A percentile compares a stretch with the other conserved stretches of the same genome.
These are phyloP conservation scores for Nymphalis c-album DNA, from an alignment of 2,888 invertebrate genomes.

Conservation along the genomic window DNA sequence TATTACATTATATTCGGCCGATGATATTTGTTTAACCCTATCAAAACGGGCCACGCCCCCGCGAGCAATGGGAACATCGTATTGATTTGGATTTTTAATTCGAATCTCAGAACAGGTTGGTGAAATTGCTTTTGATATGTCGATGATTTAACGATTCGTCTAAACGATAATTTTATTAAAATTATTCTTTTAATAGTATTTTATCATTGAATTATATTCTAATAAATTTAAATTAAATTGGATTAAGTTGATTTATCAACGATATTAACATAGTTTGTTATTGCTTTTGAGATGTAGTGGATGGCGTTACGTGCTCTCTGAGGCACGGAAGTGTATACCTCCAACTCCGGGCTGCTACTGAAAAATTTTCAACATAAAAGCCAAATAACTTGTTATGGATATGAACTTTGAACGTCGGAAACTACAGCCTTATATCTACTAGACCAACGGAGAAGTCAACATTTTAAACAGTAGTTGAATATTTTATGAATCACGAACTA, in stretches of 20 bases:
- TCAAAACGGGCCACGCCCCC: conserved; percentile 57
- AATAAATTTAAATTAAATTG: too few species aligned
- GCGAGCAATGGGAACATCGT: conserved; percentile 29
- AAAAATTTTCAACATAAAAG: too few species aligned
- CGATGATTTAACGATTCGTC: conserved; percentile 4
- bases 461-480: conserved; percentile 24
- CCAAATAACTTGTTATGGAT: too few species aligned
- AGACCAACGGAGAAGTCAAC: neutral
- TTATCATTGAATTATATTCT: neutral
- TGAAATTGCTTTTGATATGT: conserved; percentile 18
- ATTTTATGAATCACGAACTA: conserved; percentile 28
- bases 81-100: conserved; percentile 30
- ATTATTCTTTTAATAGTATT: neutral
- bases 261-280: too few species aligned
- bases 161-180: neutral
- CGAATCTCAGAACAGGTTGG: conserved; percentile 24
- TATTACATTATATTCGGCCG: conserved; percentile 75
- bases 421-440: too few species aligned
- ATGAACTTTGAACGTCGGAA: too few species aligned
- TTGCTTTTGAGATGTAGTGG: too few species aligned
- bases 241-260: too few species aligned
- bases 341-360: too few species aligned
- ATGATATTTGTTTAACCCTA: conserved; percentile 73
- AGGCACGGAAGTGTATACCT: too few species aligned
- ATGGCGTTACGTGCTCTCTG: too few species aligned